Evolutionary conservation across 2,113 vertebrate genomes (phyloP).

Genomic region (Phalacrocorax pelagicus): DNA sequence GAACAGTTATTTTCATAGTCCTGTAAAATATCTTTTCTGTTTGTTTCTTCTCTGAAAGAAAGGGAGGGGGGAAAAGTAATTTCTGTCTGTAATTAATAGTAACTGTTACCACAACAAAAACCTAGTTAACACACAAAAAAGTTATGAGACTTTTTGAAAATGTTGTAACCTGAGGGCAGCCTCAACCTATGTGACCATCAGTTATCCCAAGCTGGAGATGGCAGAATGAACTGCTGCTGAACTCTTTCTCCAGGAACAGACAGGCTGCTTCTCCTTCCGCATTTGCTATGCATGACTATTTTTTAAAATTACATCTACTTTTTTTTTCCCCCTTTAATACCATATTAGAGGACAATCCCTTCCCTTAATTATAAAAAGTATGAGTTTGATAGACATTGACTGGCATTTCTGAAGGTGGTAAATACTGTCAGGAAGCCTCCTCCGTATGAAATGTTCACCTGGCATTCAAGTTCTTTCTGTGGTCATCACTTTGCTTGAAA

Average conservation of each 20-base stretch:
- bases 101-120: background rate
- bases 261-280: background rate
- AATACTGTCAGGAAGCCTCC: background rate
- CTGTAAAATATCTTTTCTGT: background rate
- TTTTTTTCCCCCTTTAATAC: background rate
- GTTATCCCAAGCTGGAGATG: background rate
- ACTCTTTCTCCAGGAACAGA: background rate
- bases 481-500: background rate
- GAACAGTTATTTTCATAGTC: conserved; percentile 15
- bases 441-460: background rate
- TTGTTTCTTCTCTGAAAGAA: background rate
- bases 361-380: background rate
- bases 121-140: background rate
- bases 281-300: background rate
- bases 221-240: background rate
- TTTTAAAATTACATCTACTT: background rate
- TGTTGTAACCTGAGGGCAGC: background rate
- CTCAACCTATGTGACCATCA: background rate
- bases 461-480: background rate
- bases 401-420: background rate
- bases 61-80: background rate
- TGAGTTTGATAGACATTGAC: background rate
- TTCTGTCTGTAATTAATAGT: background rate
- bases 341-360: background rate
- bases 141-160: background rate